Conservation (phyloP, 2,888 invertebrate species). For the Marronus borbonicus region DNA sequence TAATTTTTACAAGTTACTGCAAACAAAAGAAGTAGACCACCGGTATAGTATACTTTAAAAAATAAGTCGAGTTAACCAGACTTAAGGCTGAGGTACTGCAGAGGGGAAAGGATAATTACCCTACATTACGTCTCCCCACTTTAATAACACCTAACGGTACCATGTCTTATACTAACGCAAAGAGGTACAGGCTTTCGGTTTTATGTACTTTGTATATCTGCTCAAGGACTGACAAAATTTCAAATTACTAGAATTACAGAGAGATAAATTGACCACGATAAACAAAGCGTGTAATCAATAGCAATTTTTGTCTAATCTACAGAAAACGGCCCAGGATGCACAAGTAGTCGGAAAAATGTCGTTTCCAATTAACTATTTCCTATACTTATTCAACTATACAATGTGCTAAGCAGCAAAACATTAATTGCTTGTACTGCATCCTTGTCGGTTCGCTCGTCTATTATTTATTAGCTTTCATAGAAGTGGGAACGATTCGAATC, state of each 20-base stretch:
- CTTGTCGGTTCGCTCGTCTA: slow-evolving; percentile 9
- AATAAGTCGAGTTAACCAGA: background rate
- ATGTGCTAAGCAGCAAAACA: slow-evolving; percentile 16
- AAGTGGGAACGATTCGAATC: slow-evolving; percentile 22
- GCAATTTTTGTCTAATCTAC: slow-evolving; percentile 1
- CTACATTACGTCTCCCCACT: slow-evolving; percentile 15
- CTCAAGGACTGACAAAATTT: slow-evolving; percentile 13
- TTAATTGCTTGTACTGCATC: slow-evolving; percentile 20
- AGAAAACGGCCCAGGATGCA: slow-evolving; percentile 28
- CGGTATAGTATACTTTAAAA: background rate
- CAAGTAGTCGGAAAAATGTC: slow-evolving; percentile 15
- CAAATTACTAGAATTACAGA: background rate
- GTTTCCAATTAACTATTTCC: slow-evolving; percentile 40
- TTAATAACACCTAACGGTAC: background rate
- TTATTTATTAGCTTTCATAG: slow-evolving; percentile 17
- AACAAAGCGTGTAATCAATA: slow-evolving; percentile 23
- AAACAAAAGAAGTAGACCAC: background rate
- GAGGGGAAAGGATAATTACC: slow-evolving; percentile 10
- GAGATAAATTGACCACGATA: slow-evolving; percentile 27
- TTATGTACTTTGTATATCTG: background rate
- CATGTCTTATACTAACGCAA: background rate
- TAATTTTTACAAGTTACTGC: background rate
- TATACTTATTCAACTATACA: slow-evolving; percentile 21
- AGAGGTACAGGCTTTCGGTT: background rate
- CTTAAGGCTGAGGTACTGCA: background rate